Evolutionary conservation across 2,888 invertebrate genomes (phyloP), one percentile per base, ranked within the genome.

Genomic region (Nemurella pictetii): DNA sequence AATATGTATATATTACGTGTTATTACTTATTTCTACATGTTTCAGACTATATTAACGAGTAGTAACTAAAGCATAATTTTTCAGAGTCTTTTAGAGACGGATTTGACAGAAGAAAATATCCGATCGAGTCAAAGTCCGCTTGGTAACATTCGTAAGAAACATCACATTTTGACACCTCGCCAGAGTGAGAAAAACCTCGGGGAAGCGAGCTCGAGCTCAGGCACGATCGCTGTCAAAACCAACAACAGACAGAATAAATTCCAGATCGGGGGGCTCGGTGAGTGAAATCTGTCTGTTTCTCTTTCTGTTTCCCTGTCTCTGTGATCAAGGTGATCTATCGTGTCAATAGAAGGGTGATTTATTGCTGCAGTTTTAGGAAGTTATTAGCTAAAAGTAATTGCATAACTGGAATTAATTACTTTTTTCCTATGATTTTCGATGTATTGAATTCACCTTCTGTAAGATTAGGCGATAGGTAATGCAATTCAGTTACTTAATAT

Each of bases 31-130:
- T 36, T 72, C 77, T 81, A 4, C 35, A 84, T 35, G 35, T 30
- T 83, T 78, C 73, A 32, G 20, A 77, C n/a, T 83, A 35, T n/a
- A 77, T 25, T 30, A 32, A 80, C 85, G 3, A 32, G 3, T 9
- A 9, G 32, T 32, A 32, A 7, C 27, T 75, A 29, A 25, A 27
- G 12, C 29, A 83, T 87, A 90, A n/a, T 77, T 77, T 73, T 75
- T n/a, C 90, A 96, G 96, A 96, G 96, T 89, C 92, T 96, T 1
- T 90, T 96, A 85, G 96, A 96, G 89, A 96, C 96, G 0, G 96
- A 96, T 87, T 92, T 93, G 0, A 93, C 93, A 20, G 95, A 95
- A 80, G 96, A 96, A 87, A 93, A 92, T 86, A 91, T 92, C 26
- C 94, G 95, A 87, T 92, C 93, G 0, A 95, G 95, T 87, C 96